Conservation (phyloP, 2,797 vertebrate genomes). For the Poeciliopsis paucimaculata region DNA sequence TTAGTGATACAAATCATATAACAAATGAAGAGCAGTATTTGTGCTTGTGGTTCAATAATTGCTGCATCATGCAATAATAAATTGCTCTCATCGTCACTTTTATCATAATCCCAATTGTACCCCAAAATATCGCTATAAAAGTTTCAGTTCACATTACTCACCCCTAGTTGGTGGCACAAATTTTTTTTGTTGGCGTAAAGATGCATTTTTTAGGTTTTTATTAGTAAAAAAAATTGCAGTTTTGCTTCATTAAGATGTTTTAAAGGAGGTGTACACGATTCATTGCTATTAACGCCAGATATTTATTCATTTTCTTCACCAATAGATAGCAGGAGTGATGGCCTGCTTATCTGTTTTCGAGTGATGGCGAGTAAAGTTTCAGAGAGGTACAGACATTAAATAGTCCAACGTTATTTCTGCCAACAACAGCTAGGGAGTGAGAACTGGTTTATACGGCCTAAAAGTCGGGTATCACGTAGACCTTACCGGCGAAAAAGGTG, state of each 20-base stretch:
- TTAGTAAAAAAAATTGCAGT: background rate
- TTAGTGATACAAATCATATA: too few species aligned
- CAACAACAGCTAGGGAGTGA: background rate
- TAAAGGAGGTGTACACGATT: background rate
- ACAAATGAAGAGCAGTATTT: too few species aligned
- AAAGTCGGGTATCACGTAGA: constrained; percentile 2
- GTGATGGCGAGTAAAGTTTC: constrained; percentile 5
- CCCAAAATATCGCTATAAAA: too few species aligned
- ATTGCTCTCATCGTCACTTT: too few species aligned
- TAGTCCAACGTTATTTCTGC: background rate
- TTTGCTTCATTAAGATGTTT: too few species aligned
- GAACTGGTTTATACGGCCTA: constrained; percentile 3
- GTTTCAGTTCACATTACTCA: too few species aligned
- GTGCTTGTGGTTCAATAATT: too few species aligned
- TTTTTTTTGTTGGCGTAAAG: background rate
- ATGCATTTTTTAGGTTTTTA: background rate
- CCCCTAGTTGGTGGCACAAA: too few species aligned
- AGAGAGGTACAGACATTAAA: background rate
- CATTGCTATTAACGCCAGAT: background rate
- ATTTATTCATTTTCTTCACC: background rate
- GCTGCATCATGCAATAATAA: too few species aligned
- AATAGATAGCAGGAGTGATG: background rate
- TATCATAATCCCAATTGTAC: too few species aligned
- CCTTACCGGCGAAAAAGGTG: constrained; percentile 3
- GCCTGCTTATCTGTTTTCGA: background rate